phyloP scores from a whole-genome alignment of 2,113 vertebrate species.

The Catharus bicknelli region DNA sequence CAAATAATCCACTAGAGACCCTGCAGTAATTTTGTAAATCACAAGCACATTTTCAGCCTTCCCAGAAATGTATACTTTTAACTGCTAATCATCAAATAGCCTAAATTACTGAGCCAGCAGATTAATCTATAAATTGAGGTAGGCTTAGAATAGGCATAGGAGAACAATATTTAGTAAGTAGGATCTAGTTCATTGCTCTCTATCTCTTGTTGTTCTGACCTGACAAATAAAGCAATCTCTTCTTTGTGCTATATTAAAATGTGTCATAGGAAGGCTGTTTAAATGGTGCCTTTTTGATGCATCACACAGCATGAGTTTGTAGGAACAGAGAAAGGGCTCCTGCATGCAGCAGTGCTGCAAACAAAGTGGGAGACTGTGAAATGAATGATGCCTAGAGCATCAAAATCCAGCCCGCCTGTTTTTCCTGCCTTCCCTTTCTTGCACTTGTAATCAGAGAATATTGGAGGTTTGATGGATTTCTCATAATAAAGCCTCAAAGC shows the following conservation, averaged over 20 bases:
- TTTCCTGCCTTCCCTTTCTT: not conserved
- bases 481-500: not conserved
- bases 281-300: not conserved
- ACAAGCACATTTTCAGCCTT: slow-evolving; percentile 3
- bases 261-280: not conserved
- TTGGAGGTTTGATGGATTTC: not conserved
- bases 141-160: not conserved
- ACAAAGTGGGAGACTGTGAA: not conserved
- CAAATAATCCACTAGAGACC: slow-evolving; percentile 8
- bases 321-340: not conserved
- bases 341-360: not conserved
- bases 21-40: slow-evolving; percentile 10
- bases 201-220: not conserved
- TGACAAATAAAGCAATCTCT: not conserved
- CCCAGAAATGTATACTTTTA: not conserved
- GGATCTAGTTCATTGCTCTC: not conserved
- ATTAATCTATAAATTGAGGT: not conserved
- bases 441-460: not conserved
- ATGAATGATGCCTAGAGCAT: not conserved
- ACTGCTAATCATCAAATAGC: not conserved
- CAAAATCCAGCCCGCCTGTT: not conserved
- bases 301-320: fast-evolving
- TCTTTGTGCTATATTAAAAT: not conserved
- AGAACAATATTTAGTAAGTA: not conserved
- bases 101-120: not conserved